These are phyloP conservation scores for Chiloscyllium plagiosum DNA, from an alignment of 2,113 vertebrate species.

Conservation along the genomic window DNA sequence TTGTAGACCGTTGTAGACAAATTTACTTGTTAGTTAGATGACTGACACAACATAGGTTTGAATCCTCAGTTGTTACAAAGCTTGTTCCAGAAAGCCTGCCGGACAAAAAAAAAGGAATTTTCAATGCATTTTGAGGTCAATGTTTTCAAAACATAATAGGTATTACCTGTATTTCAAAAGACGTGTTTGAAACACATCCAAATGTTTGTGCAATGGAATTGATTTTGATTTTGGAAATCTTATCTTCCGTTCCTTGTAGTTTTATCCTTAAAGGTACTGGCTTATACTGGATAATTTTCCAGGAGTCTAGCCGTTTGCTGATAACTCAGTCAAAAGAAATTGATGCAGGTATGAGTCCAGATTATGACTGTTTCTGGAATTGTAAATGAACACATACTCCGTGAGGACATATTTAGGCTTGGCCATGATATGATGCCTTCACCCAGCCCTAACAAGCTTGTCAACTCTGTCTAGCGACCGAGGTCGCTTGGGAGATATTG, in stretches of 20 bases:
- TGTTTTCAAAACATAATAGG: background rate
- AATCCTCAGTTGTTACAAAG: too few relatives aligned
- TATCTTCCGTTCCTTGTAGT: background rate
- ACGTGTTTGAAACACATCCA: background rate
- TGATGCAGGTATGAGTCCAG: background rate
- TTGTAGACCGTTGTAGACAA: background rate
- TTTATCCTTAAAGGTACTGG: background rate
- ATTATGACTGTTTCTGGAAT: background rate
- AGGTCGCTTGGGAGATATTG: background rate
- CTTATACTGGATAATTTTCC: background rate
- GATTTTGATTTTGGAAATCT: background rate
- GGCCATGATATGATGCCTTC: background rate
- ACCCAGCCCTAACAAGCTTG: background rate
- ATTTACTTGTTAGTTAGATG: too few relatives aligned
- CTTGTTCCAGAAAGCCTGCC: background rate
- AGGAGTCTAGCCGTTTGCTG: background rate
- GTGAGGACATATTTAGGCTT: background rate
- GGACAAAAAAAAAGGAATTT: background rate
- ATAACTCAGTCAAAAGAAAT: background rate
- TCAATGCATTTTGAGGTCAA: background rate
- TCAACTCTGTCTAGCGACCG: background rate
- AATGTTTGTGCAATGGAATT: background rate
- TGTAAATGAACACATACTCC: background rate
- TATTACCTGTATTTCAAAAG: background rate
- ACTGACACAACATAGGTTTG: too few relatives aligned